A percentile compares a stretch with the other conserved stretches of the same genome.
These are phyloP conservation scores for Prinia subflava DNA, from an alignment of 2,113 vertebrate genomes.

Conservation along the genomic window DNA sequence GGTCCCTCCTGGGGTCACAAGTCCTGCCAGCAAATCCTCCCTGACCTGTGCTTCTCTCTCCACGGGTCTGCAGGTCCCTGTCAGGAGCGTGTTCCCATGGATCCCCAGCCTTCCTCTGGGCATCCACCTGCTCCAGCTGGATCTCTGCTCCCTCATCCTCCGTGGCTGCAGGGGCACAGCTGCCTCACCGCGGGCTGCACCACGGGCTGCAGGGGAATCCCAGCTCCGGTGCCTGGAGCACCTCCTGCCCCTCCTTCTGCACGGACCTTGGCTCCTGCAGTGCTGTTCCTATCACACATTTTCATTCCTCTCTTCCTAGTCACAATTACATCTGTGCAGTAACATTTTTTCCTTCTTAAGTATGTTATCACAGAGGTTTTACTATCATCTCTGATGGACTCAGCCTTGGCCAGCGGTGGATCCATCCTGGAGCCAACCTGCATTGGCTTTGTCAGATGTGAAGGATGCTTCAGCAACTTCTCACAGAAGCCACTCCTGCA, in stretches of 20 bases:
- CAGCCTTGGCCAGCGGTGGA: accelerated
- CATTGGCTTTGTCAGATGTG: background rate
- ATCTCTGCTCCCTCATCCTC: background rate
- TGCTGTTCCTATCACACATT: background rate
- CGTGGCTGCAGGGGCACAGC: background rate
- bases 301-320: background rate
- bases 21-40: background rate
- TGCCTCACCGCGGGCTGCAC: background rate
- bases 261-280: background rate
- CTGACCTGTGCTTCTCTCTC: background rate
- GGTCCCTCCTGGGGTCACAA: too few relatives aligned
- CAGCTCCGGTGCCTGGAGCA: accelerated
- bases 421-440: background rate
- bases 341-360: background rate
- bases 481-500: background rate
- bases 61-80: background rate
- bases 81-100: background rate
- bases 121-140: background rate
- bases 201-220: accelerated
- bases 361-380: background rate
- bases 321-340: background rate
- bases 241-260: background rate
- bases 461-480: background rate
- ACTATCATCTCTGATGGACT: background rate
- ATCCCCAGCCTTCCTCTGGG: background rate